Conservation (phyloP, 2,888 invertebrate genomes). For the Gerris lacustris region DNA sequence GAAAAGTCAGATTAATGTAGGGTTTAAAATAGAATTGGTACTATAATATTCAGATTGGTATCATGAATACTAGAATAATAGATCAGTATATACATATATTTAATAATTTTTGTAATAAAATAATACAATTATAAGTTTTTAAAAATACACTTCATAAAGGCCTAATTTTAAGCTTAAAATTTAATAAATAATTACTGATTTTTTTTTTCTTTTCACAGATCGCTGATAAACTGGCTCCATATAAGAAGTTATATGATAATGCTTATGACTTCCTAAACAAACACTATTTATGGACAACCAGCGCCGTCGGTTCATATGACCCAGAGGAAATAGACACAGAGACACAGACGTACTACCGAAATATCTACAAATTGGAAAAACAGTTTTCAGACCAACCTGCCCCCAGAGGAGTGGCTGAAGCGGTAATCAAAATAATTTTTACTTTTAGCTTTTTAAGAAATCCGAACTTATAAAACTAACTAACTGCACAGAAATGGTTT, state of each 20-base stretch:
- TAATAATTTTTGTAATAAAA: no score
- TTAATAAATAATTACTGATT: neutral
- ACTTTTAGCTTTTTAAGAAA: no score
- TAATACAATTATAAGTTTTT: no score
- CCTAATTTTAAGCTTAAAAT: no score
- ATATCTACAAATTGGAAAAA: conserved; percentile 79
- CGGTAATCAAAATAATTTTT: conserved; percentile 37
- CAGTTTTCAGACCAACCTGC: conserved; percentile 63
- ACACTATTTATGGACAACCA: conserved; percentile 72
- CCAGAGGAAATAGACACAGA: conserved; percentile 81
- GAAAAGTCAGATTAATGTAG: no score
- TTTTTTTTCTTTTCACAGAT: conserved; percentile 32
- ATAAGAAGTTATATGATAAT: conserved; percentile 77
- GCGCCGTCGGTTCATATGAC: conserved; percentile 66
- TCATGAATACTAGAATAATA: no score
- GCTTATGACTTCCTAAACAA: conserved; percentile 73
- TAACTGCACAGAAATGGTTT: no score
- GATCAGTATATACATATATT: no score
- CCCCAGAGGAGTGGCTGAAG: conserved; percentile 57
- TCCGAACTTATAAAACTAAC: no score
- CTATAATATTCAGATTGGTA: no score
- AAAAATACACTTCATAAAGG: no score
- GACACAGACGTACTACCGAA: conserved; percentile 55
- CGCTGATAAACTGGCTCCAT: conserved; percentile 69
- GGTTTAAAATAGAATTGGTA: no score